Evolutionary conservation across 1,140 invertebrate species (phyloP), one percentile per base, ranked within the genome.

Genomic region (Ostrea denselamellosa): DNA sequence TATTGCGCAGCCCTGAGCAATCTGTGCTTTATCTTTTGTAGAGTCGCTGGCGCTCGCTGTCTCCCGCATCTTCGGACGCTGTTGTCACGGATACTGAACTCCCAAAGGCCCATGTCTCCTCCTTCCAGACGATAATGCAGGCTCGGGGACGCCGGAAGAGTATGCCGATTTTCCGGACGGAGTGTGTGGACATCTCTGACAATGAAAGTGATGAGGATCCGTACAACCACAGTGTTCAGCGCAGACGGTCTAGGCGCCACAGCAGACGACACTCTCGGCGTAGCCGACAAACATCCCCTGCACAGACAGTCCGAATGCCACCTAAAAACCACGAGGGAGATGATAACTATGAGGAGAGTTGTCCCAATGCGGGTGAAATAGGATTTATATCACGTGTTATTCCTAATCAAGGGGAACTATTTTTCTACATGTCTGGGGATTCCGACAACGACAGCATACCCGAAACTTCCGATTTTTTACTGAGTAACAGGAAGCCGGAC

Each of bases 81-180:
- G 25, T 77, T 34, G 68, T 77, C 68, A 77, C 68, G 28, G 68
- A 77, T 34, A 77, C 68, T 9, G 68, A 77, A 25, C 68, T 77
- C 10, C 68, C 68, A 9, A n/a, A 22, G 68, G 28, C 22, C 68
- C 68, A 77, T 77, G 68, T 62, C 14, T 62, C 68, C 28, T 77
- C 68, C 22, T 77, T 28, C 28, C 68, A 77, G 68, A 25, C 68
- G 68, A 85, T 62, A 17, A 85, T 85, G 83, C 53, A 62, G 25
- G 28, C 51, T 8, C 3, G 54, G 25, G 56, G 83, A 8, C 52
- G 83, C 28, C 83, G 83, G 22, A 56, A 56, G 25, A 85, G 83
- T 28, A 85, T 85, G 83, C 83, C 83, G 12, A 56, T 85, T 25
- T 85, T 85, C 56, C 51, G 83, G 54, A 85, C 83, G 25, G 83